These are phyloP conservation scores for Nesidiocoris tenuis DNA, from an alignment of 2,888 invertebrate genomes.

Conservation along the genomic window DNA sequence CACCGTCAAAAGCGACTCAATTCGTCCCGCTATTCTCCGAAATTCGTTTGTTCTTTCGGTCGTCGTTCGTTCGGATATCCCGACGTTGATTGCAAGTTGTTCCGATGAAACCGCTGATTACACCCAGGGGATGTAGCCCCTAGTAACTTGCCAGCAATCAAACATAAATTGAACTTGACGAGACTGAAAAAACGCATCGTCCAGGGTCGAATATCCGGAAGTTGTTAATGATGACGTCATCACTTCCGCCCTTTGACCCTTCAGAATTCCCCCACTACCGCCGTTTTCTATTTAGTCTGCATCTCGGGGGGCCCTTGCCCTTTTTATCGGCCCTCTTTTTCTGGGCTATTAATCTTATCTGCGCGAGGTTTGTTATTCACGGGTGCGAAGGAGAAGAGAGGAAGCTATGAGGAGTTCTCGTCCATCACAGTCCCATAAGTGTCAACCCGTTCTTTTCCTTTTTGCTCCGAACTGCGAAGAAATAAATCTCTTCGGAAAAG, in stretches of 20 bases:
- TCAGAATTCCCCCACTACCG: neutral
- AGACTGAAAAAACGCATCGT: neutral
- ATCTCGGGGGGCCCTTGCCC: neutral
- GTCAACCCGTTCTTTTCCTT: neutral
- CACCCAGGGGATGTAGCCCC: neutral
- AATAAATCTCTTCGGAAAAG: neutral
- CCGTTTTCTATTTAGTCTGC: neutral
- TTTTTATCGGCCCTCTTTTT: neutral
- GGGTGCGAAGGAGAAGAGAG: neutral
- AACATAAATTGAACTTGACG: neutral
- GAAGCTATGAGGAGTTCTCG: neutral
- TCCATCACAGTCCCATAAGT: conserved; percentile 5
- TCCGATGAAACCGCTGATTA: neutral
- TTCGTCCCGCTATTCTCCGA: too few species aligned
- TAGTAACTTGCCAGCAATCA: neutral
- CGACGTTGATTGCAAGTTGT: neutral
- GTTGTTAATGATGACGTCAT: conserved; percentile 10
- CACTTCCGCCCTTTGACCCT: neutral
- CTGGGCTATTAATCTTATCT: conserved; percentile 16
- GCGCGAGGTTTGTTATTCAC: conserved; percentile 21
- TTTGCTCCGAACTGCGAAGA: neutral
- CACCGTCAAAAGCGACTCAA: too few species aligned
- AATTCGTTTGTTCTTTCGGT: too few species aligned
- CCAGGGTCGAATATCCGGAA: neutral
- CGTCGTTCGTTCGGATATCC: too few species aligned